Evolutionary conservation across 2,113 vertebrate species (phyloP), one percentile per base, ranked within the genome.

Genomic region (Pangasianodon gigas): DNA sequence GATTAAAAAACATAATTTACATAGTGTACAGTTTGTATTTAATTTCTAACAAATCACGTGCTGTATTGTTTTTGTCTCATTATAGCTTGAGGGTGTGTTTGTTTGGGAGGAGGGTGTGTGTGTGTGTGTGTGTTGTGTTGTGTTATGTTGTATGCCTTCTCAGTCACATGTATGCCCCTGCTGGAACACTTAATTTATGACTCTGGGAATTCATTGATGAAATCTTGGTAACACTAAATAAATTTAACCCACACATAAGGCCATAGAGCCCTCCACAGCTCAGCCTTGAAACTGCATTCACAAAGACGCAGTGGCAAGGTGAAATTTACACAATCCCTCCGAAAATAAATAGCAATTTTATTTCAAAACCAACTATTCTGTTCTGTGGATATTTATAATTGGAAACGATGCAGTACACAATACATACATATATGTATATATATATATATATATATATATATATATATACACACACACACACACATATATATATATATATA

Each of bases 221-320:
- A 90, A 91, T 83, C 51, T 52, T 82, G 58, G 71, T 87, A 85
- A 88, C 87, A 69, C 21, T 86, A 91, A 91, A 91, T 62, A 81
- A 91, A 84, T 87, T 91, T 83, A 44, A 51, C 71, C 83, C 54
- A 89, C 85, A 91, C 69, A 88, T 67, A 92, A 81, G 82, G 48
- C 89, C 94, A 94, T 94, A 92, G 92, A 90, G 90, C 93, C 89
- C 90, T 94, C 91, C 88, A 87, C 92, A 94, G 93, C 92, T 94
- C 91, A 93, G 89, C 94, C 88, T 86, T 91, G 86, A 91, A 94
- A 92, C 26, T 86, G 87, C 91, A 93, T 91, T 82, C 56, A 52
- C n/a, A 77, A 54, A 87, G 10, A 44, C 32, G 74, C 21, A 56
- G 19, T 83, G 65, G 6, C 21, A 6, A 32, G 18, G 65, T 77